Percentiles rank a stretch among this genome's conserved stretches.
These are phyloP conservation scores for Pteromalus puparum DNA, from an alignment of 1,140 invertebrate genomes.

Conservation along the genomic window DNA sequence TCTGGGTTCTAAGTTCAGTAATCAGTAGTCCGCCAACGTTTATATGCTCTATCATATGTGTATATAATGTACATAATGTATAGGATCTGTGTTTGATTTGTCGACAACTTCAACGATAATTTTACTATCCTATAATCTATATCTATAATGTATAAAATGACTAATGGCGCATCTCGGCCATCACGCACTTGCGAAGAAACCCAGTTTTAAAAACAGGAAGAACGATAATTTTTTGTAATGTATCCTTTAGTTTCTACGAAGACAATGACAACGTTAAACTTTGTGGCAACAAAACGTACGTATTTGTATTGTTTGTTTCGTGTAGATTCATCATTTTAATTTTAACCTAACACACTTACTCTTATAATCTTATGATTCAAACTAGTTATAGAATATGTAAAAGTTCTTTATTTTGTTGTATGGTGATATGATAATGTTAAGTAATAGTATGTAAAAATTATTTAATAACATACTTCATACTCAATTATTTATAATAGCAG, in stretches of 20 bases:
- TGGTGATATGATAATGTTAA: slow-evolving; percentile 41
- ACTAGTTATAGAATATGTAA: not conserved
- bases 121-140: no score
- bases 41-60: no score
- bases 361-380: not conserved
- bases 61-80: no score
- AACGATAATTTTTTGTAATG: slow-evolving; percentile 55
- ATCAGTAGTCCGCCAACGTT: no score
- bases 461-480: no score
- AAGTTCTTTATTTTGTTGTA: slow-evolving; percentile 26
- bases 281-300: slow-evolving; percentile 63
- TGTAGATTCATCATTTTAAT: slow-evolving; percentile 45
- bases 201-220: slow-evolving; percentile 13
- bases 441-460: no score
- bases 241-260: slow-evolving; percentile 66
- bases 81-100: no score
- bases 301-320: slow-evolving; percentile 53
- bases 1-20: no score
- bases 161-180: slow-evolving; percentile 1
- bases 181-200: not conserved
- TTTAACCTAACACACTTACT: slow-evolving; percentile 21
- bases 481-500: no score
- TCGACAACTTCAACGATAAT: no score
- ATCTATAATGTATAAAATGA: no score
- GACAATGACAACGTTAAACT: slow-evolving; percentile 58